Base-by-base conservation (phyloP, 2,113 vertebrate species). In the Myotis yumanensis region DNA sequence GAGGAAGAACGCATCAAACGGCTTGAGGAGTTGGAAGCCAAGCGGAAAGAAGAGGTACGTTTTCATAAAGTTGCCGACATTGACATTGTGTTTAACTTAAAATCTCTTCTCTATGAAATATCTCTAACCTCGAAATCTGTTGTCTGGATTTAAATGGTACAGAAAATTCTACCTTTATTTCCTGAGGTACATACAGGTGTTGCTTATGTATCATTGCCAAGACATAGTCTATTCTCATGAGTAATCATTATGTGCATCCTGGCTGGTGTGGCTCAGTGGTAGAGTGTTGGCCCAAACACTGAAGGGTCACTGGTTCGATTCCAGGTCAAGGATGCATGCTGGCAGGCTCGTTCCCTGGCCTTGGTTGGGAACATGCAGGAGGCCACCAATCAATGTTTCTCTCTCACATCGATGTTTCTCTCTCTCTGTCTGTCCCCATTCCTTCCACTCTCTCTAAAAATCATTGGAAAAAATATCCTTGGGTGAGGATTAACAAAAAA, bases 21-120 rank as follows among this genome's bases (percentile, higher is more conserved):
- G 37, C 97, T 99, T 88, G 99, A 99, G 86, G 99, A 99, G 95
- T 91, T 99, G 93, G 99, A 99, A 98, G 98, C 98, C 0, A 99
- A 99, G 93, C 98, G 99, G 48, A 98, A 98, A 95, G 99, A 99
- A 91, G 99, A 99, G 99, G 99, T 99, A 98, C 0, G 3, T 93
- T 72, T 91, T 73, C 11, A 16, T 90, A 75, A 91, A 87, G 14
- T 82, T 89, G 48, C 10, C 43, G 23, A 87, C 3, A 7, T 28
- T 72, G 71, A 51, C 35, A 28, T 1, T 76, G 18, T 64, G 5
- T 73, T 91, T 86, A 66, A 71, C 18, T 82, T 81, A 46, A 54
- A 88, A 35, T 73, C 28, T 71, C 5, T 87, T 64, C 15, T 91
- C 51, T 89, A 4, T 91, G 35, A 64, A 51, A 32, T 30, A 32